These are phyloP conservation scores for Falco novaeseelandiae DNA, from an alignment of 2,797 vertebrate species.

Conservation along the genomic window DNA sequence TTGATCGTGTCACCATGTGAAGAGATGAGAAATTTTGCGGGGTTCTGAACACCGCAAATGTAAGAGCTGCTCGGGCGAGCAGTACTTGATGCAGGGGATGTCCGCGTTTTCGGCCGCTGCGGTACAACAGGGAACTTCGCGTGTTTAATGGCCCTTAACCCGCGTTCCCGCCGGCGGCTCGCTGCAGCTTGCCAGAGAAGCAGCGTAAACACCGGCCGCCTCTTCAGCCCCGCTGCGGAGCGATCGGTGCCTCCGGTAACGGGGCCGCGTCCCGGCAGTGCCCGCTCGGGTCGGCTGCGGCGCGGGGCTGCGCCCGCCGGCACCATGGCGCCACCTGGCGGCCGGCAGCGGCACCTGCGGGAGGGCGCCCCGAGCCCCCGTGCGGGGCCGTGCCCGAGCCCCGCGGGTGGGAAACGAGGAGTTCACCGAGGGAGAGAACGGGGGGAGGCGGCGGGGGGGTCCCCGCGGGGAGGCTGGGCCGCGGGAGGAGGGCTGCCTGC, in stretches of 20 bases:
- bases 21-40: background rate
- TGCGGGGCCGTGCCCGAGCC: too few relatives aligned
- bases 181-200: too few relatives aligned
- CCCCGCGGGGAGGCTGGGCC: background rate
- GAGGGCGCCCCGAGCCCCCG: too few relatives aligned
- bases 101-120: background rate
- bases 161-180: background rate
- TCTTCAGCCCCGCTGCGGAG: too few relatives aligned
- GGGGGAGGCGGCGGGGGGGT: too few relatives aligned
- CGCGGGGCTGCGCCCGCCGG: background rate
- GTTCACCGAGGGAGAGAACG: background rate
- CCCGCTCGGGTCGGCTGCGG: too few relatives aligned
- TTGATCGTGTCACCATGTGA: background rate
- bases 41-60: background rate
- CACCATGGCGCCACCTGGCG: background rate
- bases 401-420: too few relatives aligned
- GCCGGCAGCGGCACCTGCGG: background rate
- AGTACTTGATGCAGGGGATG: too few relatives aligned
- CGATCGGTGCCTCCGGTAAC: too few relatives aligned
- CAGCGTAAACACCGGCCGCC: too few relatives aligned
- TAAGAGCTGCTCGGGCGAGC: background rate
- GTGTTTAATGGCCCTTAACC: background rate
- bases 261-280: too few relatives aligned
- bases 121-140: too few relatives aligned
- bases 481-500: fast-evolving